Conservation (phyloP, 2,888 invertebrate species). For the Melolontha melolontha region DNA sequence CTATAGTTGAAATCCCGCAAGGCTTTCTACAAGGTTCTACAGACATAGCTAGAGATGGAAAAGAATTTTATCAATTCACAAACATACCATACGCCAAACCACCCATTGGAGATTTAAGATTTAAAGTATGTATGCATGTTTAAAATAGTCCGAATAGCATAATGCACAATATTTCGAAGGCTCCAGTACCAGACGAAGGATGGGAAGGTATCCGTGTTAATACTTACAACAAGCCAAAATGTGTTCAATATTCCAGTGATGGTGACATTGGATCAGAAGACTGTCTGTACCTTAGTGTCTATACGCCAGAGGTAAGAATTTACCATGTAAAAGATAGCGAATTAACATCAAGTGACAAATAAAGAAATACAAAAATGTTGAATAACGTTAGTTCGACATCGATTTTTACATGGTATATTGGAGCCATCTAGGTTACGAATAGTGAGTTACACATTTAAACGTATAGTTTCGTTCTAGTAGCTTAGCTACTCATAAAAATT, state of each 20-base stretch:
- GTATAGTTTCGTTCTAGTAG: too few relatives aligned
- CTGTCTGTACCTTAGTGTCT: conserved; percentile 83
- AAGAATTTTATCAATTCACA: conserved; percentile 64
- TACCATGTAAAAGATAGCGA: not conserved
- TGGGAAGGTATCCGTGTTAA: conserved; percentile 76
- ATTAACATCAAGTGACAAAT: too few relatives aligned
- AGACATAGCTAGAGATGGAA: conserved; percentile 60
- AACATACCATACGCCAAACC: conserved; percentile 63
- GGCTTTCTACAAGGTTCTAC: conserved; percentile 63
- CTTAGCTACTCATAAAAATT: too few relatives aligned
- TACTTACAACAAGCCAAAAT: conserved; percentile 55
- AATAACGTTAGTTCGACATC: too few relatives aligned
- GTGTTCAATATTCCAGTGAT: not conserved
- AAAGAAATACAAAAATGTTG: too few relatives aligned
- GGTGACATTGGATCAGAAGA: conserved; percentile 65
- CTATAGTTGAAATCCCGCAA: conserved; percentile 57
- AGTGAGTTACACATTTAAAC: too few relatives aligned
- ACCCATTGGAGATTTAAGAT: conserved; percentile 59
- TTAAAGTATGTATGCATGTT: conserved; percentile 52
- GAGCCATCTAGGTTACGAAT: too few relatives aligned
- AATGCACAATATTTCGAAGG: conserved; percentile 61
- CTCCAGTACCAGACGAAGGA: conserved; percentile 71
- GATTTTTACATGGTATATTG: too few relatives aligned
- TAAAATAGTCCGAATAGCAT: too few relatives aligned
- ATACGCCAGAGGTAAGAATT: conserved; percentile 66